Evolutionary conservation across 2,113 vertebrate genomes (phyloP).

Genomic region (Ursus arctos): DNA sequence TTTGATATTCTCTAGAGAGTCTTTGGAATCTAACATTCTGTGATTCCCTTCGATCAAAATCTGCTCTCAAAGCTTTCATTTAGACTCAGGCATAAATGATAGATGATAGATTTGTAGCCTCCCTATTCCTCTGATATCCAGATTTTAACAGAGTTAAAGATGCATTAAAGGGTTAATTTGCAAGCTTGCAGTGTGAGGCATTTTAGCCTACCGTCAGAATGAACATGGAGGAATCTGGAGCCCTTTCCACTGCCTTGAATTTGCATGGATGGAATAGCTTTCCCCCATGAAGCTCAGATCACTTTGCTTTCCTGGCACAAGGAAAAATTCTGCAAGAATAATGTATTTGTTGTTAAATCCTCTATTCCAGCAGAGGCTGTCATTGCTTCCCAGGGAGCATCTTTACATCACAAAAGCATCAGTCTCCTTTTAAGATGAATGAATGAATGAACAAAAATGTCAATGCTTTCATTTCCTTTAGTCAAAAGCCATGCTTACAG

Average conservation of each 20-base stretch:
- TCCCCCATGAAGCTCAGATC: constrained; percentile 19
- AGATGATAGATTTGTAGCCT: background rate
- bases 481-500: constrained; percentile 78
- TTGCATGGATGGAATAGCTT: background rate
- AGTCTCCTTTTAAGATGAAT: constrained; percentile 75
- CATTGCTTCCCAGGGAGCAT: constrained; percentile 76
- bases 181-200: background rate
- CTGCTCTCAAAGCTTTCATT: constrained; percentile 31
- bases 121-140: background rate
- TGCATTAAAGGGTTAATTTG: constrained; percentile 40
- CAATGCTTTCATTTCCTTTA: constrained; percentile 72
- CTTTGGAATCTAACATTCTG: background rate
- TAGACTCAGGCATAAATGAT: background rate
- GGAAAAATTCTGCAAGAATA: constrained; percentile 74
- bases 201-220: background rate
- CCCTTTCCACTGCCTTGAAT: constrained; percentile 1
- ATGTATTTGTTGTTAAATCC: constrained; percentile 77
- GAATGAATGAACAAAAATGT: constrained; percentile 76
- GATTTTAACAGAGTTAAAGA: background rate
- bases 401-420: constrained; percentile 84
- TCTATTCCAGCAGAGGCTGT: constrained; percentile 63
- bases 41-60: background rate
- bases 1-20: background rate
- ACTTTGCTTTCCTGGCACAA: constrained; percentile 75
- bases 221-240: background rate